Base-by-base conservation (phyloP, 2,113 vertebrate species). In the Pollimyrus isidori region DNA sequence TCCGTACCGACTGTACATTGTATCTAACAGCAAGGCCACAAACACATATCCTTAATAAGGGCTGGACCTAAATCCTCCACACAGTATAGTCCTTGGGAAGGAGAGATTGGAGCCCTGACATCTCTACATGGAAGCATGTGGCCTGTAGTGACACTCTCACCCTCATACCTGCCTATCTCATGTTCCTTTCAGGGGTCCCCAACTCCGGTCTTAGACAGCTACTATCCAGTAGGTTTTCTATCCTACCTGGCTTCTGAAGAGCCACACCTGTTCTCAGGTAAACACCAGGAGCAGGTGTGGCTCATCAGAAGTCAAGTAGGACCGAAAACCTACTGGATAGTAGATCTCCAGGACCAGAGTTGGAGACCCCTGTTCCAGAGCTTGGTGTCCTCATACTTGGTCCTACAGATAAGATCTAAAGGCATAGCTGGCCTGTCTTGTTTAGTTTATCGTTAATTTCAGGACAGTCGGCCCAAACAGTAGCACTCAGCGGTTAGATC, bases 1-100 rank as follows among this genome's bases (percentile, higher is more conserved):
- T 56, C 88, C 88, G n/a, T 89, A 89, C 13, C 88, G 35, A 83
- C n/a, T 53, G 88, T 89, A 89, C 88, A 89, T 89, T n/a, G n/a
- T 21, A 30, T 89, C 88, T 19, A 89, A 89, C 1, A 89, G 53
- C 9, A 89, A 65, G 26, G 82, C 82, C 53, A 86, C 5, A 0
- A 23, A 49, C 23, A 89, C 53, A 4, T 85, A 3, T 52, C 50
- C 1, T 58, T 58, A 7, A n/a, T 23, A 26, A 62, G 6, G 58
- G 58, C 58, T n/a, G 6, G 58, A 26, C 10, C 2, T 62, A n/a
- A 62, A 23, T 62, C 58, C 7, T 62, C 23, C 58, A 62, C 7
- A n/a, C 0, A 1, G 0, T 26, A 23, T 2, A 62, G 58, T 23
- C 58, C 58, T n/a, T 62, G 21, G 21, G 23, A 62, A 26, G 58